These are phyloP conservation scores for Ivindomyrus marchei DNA, from an alignment of 2,113 vertebrate genomes.

Conservation along the genomic window DNA sequence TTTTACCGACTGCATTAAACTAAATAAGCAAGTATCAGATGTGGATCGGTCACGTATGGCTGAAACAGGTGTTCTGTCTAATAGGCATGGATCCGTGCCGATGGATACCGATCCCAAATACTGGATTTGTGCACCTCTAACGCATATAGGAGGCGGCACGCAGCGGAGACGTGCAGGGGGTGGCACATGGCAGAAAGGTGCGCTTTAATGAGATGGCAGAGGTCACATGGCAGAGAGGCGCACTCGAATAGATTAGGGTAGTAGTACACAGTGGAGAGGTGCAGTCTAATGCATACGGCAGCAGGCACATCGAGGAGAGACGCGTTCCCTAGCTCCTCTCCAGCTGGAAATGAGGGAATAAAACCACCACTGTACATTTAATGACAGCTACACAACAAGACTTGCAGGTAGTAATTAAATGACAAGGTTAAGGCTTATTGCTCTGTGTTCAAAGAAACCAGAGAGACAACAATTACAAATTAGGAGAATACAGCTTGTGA, in stretches of 20 bases:
- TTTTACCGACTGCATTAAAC: no score
- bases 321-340: neutral
- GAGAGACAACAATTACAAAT: constrained; percentile 9
- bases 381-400: neutral
- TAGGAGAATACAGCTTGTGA: constrained; percentile 6
- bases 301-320: neutral
- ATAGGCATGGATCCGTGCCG: no score
- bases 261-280: neutral
- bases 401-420: neutral
- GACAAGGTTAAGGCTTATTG: neutral
- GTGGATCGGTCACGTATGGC: no score
- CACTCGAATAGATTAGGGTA: neutral
- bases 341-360: neutral
- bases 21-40: no score
- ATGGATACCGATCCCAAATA: no score
- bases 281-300: neutral
- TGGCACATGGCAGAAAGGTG: neutral
- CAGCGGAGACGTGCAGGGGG: neutral
- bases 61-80: no score
- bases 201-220: no score
- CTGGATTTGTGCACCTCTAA: no score
- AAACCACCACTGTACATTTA: neutral
- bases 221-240: neutral
- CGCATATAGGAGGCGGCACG: neutral
- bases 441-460: constrained; percentile 2